Evolutionary conservation across 2,888 invertebrate species (phyloP).

Genomic region (Ryuthela nishihirai): DNA sequence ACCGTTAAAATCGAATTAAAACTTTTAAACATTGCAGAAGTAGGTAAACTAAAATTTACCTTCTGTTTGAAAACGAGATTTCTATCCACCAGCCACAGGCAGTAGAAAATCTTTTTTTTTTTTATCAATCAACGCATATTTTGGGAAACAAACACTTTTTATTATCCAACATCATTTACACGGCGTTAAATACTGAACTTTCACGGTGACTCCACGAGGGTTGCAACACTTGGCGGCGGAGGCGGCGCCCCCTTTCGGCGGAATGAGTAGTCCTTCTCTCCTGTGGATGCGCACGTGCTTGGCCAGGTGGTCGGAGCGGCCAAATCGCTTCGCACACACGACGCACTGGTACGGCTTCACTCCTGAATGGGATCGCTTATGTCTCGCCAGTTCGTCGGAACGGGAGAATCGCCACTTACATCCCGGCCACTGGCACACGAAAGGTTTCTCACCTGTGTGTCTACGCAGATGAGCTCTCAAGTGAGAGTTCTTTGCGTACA

Average conservation of each 20-base stretch:
- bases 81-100: too few relatives aligned
- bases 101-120: too few relatives aligned
- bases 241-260: slow-evolving; percentile 15
- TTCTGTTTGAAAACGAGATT: too few relatives aligned
- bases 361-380: slow-evolving; percentile 88
- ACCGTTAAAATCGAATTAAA: too few relatives aligned
- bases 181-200: slow-evolving; percentile 30
- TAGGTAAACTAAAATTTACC: too few relatives aligned
- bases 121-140: too few relatives aligned
- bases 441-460: slow-evolving; percentile 67
- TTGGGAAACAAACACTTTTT: too few relatives aligned
- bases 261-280: slow-evolving; percentile 23
- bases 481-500: slow-evolving; percentile 85
- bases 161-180: too few relatives aligned
- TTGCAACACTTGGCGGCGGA: too few relatives aligned
- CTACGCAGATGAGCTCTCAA: slow-evolving; percentile 79
- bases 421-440: slow-evolving; percentile 60
- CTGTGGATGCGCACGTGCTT: slow-evolving; percentile 70
- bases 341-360: slow-evolving; percentile 87
- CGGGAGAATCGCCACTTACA: slow-evolving; percentile 92
- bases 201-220: slow-evolving; percentile 15
- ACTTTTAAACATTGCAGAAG: too few relatives aligned
- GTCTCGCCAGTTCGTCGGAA: slow-evolving; percentile 88
- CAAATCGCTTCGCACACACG: slow-evolving; percentile 82
- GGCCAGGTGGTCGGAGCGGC: slow-evolving; percentile 86